phyloP scores from a whole-genome alignment of 2,888 invertebrate species.

The Diploptera punctata region DNA sequence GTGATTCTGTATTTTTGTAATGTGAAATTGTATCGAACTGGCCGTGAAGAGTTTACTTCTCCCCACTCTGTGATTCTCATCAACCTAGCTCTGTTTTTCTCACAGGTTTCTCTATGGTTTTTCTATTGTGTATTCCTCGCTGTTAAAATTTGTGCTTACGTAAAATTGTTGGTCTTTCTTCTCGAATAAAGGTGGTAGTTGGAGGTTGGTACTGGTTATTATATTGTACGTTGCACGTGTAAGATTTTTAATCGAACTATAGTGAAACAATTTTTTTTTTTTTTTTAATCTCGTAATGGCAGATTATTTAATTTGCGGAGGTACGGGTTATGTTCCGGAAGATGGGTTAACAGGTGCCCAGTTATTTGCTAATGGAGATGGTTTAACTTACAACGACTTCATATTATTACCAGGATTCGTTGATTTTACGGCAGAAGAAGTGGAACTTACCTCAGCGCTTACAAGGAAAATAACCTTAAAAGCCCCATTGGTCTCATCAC shows the following conservation, averaged over 20 bases:
- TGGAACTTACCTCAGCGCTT: conserved; percentile 87
- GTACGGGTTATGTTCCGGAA: conserved; percentile 56
- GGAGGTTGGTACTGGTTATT: not conserved
- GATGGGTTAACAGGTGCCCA: conserved; percentile 87
- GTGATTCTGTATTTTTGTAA: no score
- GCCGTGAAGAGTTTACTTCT: not conserved
- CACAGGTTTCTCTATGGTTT: no score
- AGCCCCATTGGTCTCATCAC: conserved; percentile 95
- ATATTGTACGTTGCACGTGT: not conserved
- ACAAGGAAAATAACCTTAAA: conserved; percentile 89
- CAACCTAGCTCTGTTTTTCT: no score
- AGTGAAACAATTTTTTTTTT: not conserved
- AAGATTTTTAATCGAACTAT: no score
- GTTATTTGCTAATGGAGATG: conserved; percentile 83
- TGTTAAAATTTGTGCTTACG: conserved; percentile 3
- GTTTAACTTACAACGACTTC: conserved; percentile 96
- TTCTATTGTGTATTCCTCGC: not conserved
- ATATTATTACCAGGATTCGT: conserved; percentile 96
- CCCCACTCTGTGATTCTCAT: not conserved
- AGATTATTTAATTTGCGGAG: conserved; percentile 51
- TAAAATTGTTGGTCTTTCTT: conserved; percentile 19
- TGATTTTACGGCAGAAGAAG: conserved; percentile 91
- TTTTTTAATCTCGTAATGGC: conserved; percentile 51
- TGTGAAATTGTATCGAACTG: not conserved
- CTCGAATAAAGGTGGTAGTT: not conserved